Conservation (phyloP, 2,797 vertebrate species). For the Hypotaenidia philippensis region DNA sequence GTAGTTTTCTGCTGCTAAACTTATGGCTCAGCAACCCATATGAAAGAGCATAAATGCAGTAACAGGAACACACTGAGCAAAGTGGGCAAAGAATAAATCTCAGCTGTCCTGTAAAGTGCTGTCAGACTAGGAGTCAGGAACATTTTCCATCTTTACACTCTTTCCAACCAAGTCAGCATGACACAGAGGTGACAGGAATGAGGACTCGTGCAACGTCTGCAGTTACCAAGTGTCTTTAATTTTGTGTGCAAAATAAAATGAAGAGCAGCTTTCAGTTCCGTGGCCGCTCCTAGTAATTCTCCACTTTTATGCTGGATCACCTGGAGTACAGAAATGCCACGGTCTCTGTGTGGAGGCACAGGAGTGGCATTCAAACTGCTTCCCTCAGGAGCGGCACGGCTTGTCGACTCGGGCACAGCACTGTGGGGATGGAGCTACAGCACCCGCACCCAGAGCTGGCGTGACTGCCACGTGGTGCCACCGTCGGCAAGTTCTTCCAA, state of each 20-base stretch:
- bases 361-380: neutral
- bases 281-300: accelerated
- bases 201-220: accelerated
- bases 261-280: neutral
- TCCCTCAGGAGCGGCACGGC: neutral
- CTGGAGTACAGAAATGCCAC: neutral
- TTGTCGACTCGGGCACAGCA: neutral
- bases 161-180: neutral
- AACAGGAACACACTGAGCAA: neutral
- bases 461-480: accelerated
- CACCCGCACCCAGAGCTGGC: neutral
- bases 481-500: neutral
- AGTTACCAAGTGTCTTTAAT: neutral
- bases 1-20: neutral
- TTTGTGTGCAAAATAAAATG: neutral
- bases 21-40: neutral
- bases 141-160: neutral
- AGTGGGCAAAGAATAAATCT: neutral
- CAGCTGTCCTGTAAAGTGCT: neutral
- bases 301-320: neutral
- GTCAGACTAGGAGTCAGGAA: neutral
- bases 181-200: neutral
- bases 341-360: neutral
- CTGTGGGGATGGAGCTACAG: neutral
- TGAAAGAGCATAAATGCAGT: neutral